Evolutionary conservation across 2,113 vertebrate species (phyloP), one percentile per base, ranked within the genome.

Genomic region (Muntiacus muntjak): DNA sequence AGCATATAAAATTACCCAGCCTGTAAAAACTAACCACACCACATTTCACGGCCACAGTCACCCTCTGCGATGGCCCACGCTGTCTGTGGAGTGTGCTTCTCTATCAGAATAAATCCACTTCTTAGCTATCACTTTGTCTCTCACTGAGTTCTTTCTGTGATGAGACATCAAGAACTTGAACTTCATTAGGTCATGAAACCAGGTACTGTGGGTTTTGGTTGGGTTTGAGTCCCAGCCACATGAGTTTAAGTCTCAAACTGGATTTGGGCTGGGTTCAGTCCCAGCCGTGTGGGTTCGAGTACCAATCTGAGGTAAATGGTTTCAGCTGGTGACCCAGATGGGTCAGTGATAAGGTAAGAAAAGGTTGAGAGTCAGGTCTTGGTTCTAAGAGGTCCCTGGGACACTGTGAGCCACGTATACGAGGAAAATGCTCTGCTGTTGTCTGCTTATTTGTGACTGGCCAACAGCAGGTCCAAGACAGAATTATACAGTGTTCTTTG

Each of bases 11-110:
- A 67, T 67, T 36, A 71, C n/a, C n/a, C n/a, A 71, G 9, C 8
- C 17, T 71, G 36, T 71, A 36, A 71, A 36, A 71, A 36, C n/a
- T 71, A 71, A 36, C n/a, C 64, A 36, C 64, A 71, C n/a, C 64
- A 71, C 36, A 21, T 71, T 71, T 71, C 2, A 0, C 11, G 2
- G 9, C n/a, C n/a, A 12, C 64, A 36, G 5, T 71, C 9, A n/a
- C 9, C n/a, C 4, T 36, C 64, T 36, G n/a, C 0, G 1, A 21
- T 71, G 64, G 64, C n/a, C n/a, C n/a, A 23, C 64, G 5, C n/a
- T 71, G 64, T 36, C n/a, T 71, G 17, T 36, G 9, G n/a, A 36
- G 64, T 71, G 17, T 71, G n/a, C n/a, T 71, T 71, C 64, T 36
- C 64, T 71, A 71, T 71, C n/a, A 36, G 64, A 71, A 36, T 71